These are phyloP conservation scores for Epinephelus lanceolatus DNA, from an alignment of 2,113 vertebrate genomes.

Conservation along the genomic window DNA sequence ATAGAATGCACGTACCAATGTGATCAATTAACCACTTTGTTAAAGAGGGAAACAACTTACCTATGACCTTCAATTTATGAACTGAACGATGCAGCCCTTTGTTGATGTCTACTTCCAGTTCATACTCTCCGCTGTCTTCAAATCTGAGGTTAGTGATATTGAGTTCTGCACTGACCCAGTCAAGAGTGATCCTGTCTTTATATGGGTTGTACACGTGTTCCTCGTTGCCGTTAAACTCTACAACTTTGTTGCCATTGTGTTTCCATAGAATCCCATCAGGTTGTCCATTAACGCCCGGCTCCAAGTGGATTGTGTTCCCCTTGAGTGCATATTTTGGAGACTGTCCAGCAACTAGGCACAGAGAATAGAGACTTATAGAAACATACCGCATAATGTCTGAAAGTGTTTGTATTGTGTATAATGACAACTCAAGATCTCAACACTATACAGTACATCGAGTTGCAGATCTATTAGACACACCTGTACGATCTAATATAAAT, in stretches of 20 bases:
- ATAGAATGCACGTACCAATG: neutral
- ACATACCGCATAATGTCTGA: neutral
- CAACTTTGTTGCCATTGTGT: slow-evolving; percentile 57
- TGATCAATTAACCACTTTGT: neutral
- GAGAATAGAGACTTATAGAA: neutral
- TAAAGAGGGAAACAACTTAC: slow-evolving; percentile 55
- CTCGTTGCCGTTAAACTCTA: slow-evolving; percentile 50
- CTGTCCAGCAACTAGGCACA: slow-evolving; percentile 44
- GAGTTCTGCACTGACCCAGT: slow-evolving; percentile 54
- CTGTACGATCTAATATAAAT: neutral
- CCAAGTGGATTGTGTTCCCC: slow-evolving; percentile 25
- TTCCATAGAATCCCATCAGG: slow-evolving; percentile 72
- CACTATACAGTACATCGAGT: too few species aligned
- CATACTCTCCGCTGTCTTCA: slow-evolving; percentile 72
- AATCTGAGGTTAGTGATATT: slow-evolving; percentile 27
- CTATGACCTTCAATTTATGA: slow-evolving; percentile 63
- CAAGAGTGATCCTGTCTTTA: slow-evolving; percentile 49
- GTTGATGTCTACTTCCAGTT: slow-evolving; percentile 19
- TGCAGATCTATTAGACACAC: too few species aligned
- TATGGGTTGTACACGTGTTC: neutral
- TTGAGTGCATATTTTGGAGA: slow-evolving; percentile 1
- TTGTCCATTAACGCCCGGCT: accelerated
- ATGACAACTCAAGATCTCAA: neutral
- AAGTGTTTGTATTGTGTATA: neutral
- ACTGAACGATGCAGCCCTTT: accelerated